Evolutionary conservation across 2,888 invertebrate genomes (phyloP), one percentile per base, ranked within the genome.

Genomic region (Eucera pruinosa): DNA sequence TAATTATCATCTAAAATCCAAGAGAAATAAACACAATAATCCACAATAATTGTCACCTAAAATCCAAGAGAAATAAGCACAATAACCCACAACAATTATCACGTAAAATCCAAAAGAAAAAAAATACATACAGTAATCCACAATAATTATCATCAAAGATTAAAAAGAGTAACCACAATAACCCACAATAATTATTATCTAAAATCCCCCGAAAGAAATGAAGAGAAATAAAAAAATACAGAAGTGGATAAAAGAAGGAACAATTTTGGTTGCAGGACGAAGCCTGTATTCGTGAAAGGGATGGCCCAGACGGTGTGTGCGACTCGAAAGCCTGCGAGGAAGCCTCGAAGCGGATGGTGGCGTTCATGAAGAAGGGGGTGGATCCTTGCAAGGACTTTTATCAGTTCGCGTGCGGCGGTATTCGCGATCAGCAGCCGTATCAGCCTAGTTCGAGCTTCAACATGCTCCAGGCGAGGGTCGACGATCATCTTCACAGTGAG

Each of bases 321-420:
- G 89, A 90, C 57, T 86, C 91, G 62, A 87, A 86, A 41, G 88
- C 89, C 60, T 93, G 93, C 79, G 86, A 87, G 71, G 91, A 91
- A 60, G 91, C 92, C n/a, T 90, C 92, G 13, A 88, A 86, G 33
- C 87, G 90, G 61, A 90, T 91, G 74, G 86, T 92, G 68, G 88
- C 91, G 57, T 91, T 92, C 50, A 89, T 93, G 89, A 90, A 91
- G 64, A 90, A 90, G 65, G 89, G 90, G 65, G 88, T 89, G 36
- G 93, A 93, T 84, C 93, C 93, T 27, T 93, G 93, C 88, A 90
- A 91, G 70, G 93, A 93, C 86, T 93, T 93, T 87, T 93, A 93
- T 83, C 92, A 92, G 85, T 93, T 92, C 80, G 92, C 93, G 73
- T 93, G 93, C 82, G 93, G 93, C 23, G 90, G 91, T 27, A 92